Evolutionary conservation across 2,113 vertebrate species (phyloP).

Genomic region (Eubucco bourcierii): DNA sequence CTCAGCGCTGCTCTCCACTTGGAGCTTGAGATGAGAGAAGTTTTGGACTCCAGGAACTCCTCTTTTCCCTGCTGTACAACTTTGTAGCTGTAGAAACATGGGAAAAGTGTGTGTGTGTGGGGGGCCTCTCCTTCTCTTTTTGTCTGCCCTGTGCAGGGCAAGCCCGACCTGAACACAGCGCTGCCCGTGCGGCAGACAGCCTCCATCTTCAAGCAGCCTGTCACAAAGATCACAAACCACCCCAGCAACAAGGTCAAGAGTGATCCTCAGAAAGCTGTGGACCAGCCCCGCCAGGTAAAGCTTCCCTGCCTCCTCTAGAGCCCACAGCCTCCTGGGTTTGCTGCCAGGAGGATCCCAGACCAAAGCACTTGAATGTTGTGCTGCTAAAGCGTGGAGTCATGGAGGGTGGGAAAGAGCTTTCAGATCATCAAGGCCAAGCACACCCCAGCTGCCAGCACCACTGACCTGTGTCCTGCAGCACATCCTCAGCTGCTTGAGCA

Average conservation of each 20-base stretch:
- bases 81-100: neutral
- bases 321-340: neutral
- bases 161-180: constrained; percentile 96
- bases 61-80: neutral
- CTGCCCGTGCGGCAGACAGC: constrained; percentile 96
- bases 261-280: constrained; percentile 97
- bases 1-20: too few relatives aligned
- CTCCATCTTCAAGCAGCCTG: constrained; percentile 97
- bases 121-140: neutral
- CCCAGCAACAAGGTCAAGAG: constrained; percentile 99
- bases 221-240: constrained; percentile 98
- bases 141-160: constrained; percentile 78
- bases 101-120: neutral
- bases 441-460: too few relatives aligned
- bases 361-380: neutral
- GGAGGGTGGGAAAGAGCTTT: too few relatives aligned
- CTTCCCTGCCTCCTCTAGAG: neutral
- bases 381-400: neutral
- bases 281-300: constrained; percentile 94
- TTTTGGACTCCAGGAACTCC: neutral
- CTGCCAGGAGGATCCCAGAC: neutral
- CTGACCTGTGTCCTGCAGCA: too few relatives aligned
- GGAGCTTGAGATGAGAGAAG: neutral
- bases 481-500: too few relatives aligned
- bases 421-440: too few relatives aligned